These are phyloP conservation scores for Caenorhabditis afra DNA, from an alignment of 2,888 invertebrate genomes.

Conservation along the genomic window DNA sequence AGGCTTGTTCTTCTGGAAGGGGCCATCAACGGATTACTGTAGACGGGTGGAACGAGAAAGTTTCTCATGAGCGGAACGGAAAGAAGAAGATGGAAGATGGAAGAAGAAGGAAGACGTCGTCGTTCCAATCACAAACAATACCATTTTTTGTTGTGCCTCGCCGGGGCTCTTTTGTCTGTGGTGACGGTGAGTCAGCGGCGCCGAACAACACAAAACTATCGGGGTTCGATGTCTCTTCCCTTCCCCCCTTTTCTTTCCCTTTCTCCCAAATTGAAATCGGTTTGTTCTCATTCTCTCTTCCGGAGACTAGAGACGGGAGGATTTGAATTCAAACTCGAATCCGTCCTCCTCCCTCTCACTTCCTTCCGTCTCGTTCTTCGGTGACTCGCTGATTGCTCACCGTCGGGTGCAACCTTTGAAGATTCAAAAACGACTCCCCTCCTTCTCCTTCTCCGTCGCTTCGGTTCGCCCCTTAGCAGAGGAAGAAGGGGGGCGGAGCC, in stretches of 20 bases:
- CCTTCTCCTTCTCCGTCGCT: conserved; percentile 2
- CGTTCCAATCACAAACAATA: conserved; percentile 27
- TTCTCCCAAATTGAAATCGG: too few species aligned
- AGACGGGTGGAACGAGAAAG: too few species aligned
- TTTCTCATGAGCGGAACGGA: background rate
- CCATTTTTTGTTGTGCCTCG: conserved; percentile 35
- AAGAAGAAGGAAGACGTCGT: background rate
- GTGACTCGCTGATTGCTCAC: conserved; percentile 7
- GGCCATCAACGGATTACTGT: too few species aligned
- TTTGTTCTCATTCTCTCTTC: too few species aligned
- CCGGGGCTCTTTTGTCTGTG: conserved; percentile 6
- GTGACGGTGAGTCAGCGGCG: background rate
- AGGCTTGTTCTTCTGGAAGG: too few species aligned
- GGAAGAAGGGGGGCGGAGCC: conserved; percentile 23
- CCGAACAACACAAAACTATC: too few species aligned
- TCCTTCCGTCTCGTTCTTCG: background rate
- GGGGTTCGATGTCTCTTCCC: too few species aligned
- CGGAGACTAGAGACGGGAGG: too few species aligned
- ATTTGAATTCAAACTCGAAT: conserved; percentile 8
- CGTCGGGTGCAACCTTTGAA: conserved; percentile 29
- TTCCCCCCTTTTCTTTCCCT: too few species aligned
- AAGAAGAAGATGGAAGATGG: conserved; percentile 11
- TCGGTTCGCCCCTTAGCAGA: background rate
- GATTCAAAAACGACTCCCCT: conserved; percentile 15
- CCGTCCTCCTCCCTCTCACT: background rate